Base-by-base conservation (phyloP, 2,797 vertebrate species). In the Muraenolepis orangiensis region DNA sequence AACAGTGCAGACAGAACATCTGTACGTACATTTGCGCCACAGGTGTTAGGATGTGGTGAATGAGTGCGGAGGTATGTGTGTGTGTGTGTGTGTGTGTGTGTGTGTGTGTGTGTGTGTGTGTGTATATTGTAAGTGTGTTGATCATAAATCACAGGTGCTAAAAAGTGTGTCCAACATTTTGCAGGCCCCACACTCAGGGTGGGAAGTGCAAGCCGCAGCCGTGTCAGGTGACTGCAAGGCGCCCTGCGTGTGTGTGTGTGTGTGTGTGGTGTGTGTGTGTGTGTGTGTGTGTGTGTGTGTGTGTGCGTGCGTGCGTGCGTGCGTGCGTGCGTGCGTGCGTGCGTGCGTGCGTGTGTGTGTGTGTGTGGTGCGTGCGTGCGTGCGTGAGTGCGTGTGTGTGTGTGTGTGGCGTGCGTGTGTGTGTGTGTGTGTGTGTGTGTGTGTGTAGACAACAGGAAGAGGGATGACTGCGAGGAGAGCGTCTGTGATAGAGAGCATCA, bases 71-170 rank as follows among this genome's bases (percentile, higher is more conserved):
- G 82, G 84, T 87, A 85, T 76, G 70, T 38, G 72, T 20, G 66
- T 79, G 71, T 28, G 23, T 70, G 68, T 51, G 2, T 8, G 69
- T 4, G 51, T n/a, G n/a, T n/a, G n/a, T n/a, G n/a, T n/a, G n/a
- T n/a, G n/a, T n/a, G n/a, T n/a, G 70, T 38, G 72, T 20, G 66
- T 79, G 71, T 28, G 23, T 70, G 68, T 51, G 2, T 8, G 69
- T 4, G 51, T n/a, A n/a, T n/a, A 84, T 78, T 83, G 81, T 74
- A 77, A 74, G 82, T 73, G 66, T 76, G 81, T 82, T 79, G 79
- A 70, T 28, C 28, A 84, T 86, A 80, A 85, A 89, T 88, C 77
- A 80, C 28, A 57, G 32, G 72, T 51, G 73, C 70, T 75, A 81
- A 84, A 23, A 4, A 61, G 46, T 30, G 71, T n/a, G 46, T 38